Conservation (phyloP, 2,113 vertebrate genomes). For the Mobula hypostoma region DNA sequence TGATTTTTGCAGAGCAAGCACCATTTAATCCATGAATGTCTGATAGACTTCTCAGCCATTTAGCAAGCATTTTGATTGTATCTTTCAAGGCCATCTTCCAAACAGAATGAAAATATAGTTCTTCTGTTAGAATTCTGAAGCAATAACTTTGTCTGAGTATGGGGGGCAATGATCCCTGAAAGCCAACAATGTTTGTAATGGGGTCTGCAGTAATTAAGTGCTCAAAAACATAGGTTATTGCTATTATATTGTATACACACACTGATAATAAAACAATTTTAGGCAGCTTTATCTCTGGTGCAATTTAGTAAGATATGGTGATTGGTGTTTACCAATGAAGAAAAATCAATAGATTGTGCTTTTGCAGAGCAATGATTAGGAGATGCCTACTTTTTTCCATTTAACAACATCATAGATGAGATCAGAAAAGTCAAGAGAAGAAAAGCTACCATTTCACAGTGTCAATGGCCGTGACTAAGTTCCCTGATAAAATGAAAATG, state of each 20-base stretch:
- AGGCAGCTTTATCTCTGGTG: background rate
- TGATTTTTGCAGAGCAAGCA: constrained; percentile 2
- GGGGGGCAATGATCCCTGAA: constrained; percentile 78
- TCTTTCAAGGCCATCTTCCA: constrained; percentile 66
- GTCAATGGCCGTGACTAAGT: background rate
- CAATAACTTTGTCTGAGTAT: constrained; percentile 75
- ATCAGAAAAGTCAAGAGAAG: background rate
- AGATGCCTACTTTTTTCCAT: background rate
- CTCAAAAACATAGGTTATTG: constrained; percentile 19
- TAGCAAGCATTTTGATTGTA: constrained; percentile 55
- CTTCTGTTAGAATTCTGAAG: constrained; percentile 72
- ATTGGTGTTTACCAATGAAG: background rate
- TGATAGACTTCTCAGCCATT: constrained; percentile 25
- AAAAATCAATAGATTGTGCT: constrained; percentile 24
- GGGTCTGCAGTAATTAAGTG: background rate
- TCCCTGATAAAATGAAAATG: background rate
- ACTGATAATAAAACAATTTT: background rate
- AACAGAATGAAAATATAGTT: constrained; percentile 70
- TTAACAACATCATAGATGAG: background rate
- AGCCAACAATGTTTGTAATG: constrained; percentile 18
- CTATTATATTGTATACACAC: background rate
- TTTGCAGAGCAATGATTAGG: background rate
- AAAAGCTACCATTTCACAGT: constrained; percentile 15
- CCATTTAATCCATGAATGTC: constrained; percentile 25
- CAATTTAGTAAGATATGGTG: constrained; percentile 7